Percentiles rank a stretch among this genome's conserved stretches.
Conservation (phyloP, 2,797 vertebrate genomes). For the Strix occidentalis region DNA sequence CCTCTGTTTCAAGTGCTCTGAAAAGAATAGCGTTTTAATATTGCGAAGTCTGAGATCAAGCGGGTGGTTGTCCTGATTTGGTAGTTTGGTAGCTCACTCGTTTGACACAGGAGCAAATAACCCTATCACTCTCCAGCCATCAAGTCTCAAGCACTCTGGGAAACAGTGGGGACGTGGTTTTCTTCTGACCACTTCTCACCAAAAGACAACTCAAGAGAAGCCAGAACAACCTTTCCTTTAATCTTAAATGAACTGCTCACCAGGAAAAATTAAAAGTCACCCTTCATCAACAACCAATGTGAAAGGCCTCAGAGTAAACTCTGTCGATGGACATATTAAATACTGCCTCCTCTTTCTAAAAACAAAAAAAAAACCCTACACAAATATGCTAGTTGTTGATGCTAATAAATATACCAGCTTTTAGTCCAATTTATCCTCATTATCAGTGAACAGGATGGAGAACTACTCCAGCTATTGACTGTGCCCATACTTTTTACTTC, state of each 20-base stretch:
- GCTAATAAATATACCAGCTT: neutral
- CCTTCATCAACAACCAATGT: neutral
- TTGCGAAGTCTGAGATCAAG: neutral
- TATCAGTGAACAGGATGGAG: neutral
- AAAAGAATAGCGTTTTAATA: neutral
- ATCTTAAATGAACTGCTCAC: neutral
- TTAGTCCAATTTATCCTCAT: neutral
- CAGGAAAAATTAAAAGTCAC: neutral
- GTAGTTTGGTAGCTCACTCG: neutral
- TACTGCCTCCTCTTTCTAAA: neutral
- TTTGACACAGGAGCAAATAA: neutral
- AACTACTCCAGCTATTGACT: neutral
- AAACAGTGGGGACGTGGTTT: accelerated
- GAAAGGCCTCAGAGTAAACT: neutral
- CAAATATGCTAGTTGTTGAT: neutral
- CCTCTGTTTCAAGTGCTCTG: neutral
- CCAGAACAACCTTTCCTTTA: neutral
- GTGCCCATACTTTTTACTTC: neutral
- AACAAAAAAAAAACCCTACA: neutral
- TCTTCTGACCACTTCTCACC: neutral
- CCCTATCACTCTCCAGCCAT: neutral
- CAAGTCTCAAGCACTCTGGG: neutral
- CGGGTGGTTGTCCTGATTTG: neutral
- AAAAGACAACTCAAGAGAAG: neutral
- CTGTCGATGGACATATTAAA: neutral